These are phyloP conservation scores for Platycheirus rosarum DNA, from an alignment of 2,888 invertebrate genomes.

Conservation along the genomic window DNA sequence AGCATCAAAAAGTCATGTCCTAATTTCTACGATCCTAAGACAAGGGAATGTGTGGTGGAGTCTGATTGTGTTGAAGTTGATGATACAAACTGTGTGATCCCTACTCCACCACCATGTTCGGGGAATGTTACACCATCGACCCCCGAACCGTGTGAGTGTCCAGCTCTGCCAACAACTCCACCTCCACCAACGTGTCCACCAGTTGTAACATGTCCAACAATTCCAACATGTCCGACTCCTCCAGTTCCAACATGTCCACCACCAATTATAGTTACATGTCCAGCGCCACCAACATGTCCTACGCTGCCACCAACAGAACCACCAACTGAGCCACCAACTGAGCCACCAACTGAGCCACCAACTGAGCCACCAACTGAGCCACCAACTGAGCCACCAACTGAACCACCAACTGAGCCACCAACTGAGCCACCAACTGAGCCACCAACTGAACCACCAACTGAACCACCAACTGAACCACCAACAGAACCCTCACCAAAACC, in stretches of 20 bases:
- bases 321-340: not conserved
- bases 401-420: not conserved
- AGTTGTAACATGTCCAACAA: slow-evolving; percentile 7
- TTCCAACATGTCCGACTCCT: not conserved
- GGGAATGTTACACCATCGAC: slow-evolving; percentile 33
- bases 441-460: not conserved
- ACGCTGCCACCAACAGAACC: not conserved
- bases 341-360: not conserved
- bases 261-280: not conserved
- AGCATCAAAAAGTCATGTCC: slow-evolving; percentile 75
- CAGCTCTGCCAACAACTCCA: slow-evolving; percentile 5
- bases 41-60: slow-evolving; percentile 76
- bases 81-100: slow-evolving; percentile 49
- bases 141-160: slow-evolving; percentile 21
- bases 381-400: not conserved
- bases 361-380: not conserved
- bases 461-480: not conserved
- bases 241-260: not conserved
- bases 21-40: slow-evolving; percentile 75
- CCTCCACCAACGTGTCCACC: not conserved
- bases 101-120: slow-evolving; percentile 42
- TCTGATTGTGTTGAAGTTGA: slow-evolving; percentile 77
- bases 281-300: not conserved
- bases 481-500: slow-evolving; percentile 1
- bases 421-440: slow-evolving; percentile 16